Base-by-base conservation (phyloP, 2,888 invertebrate species). In the Heliconius ethilla region DNA sequence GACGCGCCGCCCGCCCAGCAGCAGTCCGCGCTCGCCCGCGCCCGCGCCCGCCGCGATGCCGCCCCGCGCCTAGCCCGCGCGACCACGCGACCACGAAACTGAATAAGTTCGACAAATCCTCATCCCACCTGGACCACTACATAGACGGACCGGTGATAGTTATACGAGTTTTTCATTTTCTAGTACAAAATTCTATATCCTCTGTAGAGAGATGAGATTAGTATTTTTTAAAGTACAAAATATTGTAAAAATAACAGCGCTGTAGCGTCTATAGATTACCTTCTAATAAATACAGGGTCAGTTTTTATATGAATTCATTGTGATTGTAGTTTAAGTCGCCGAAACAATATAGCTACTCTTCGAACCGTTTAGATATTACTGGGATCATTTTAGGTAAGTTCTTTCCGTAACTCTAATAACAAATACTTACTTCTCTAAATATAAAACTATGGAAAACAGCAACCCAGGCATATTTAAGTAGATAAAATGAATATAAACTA, bases 21-120 rank as follows among this genome's bases (percentile, higher is more conserved):
- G 90, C 90, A 86, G 87, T 89, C 84, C 87, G 86, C 87, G 86
- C 83, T 82, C 81, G 83, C 80, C 82, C 87, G 86, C 85, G 85
- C 86, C 79, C 77, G 83, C 85, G 85, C 83, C 84, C 86, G 86
- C 82, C 84, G 82, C 79, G 83, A 85, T 87, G 84, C 88, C 86
- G 87, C 87, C 84, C 88, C 83, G 87, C 87, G 84, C 88, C 83
- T 87, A 86, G 88, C 87, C 84, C 88, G 87, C 88, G 86, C 88
- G 67, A 22, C n/a, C 67, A 69, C 67, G 89, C 90, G 87, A 86
- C 88, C 88, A 88, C 93, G 89, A 94, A 94, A 93, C 94, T 94
- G 94, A 94, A 94, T 94, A 94, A 94, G 92, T 94, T 94, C 93
- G 94, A 94, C 91, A 94, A 94, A 91, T 94, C 94, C 87, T 91